A percentile compares a stretch with the other conserved stretches of the same genome.
These are phyloP conservation scores for Karalla daura DNA, from an alignment of 2,797 vertebrate genomes.

Conservation along the genomic window DNA sequence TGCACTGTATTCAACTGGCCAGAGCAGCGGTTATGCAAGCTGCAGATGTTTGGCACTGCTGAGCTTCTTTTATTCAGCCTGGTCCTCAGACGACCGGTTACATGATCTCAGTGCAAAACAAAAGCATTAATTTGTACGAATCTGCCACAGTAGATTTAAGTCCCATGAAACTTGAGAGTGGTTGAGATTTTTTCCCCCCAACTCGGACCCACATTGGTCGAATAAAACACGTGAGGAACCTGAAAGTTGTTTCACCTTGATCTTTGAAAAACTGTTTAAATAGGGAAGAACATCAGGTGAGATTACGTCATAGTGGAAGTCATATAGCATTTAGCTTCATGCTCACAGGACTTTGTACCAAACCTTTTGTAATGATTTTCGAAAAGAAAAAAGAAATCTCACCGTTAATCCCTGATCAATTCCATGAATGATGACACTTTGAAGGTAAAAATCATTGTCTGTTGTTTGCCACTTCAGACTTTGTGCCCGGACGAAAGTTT, in stretches of 20 bases:
- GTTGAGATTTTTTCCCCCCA: background rate
- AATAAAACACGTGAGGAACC: background rate
- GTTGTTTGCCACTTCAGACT: background rate
- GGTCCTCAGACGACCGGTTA: conserved; percentile 40
- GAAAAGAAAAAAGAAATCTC: background rate
- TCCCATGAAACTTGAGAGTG: conserved; percentile 16
- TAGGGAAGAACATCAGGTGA: background rate
- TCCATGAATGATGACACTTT: background rate
- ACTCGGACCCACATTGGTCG: background rate
- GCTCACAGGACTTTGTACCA: too few relatives aligned
- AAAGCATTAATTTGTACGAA: conserved; percentile 25
- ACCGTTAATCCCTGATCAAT: background rate
- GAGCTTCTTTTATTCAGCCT: conserved; percentile 43
- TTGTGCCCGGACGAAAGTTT: background rate
- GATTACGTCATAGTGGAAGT: too few relatives aligned
- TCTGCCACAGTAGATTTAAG: conserved; percentile 15
- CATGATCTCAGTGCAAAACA: conserved; percentile 56
- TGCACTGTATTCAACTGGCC: conserved; percentile 44
- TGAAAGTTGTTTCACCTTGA: background rate
- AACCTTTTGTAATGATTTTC: too few relatives aligned
- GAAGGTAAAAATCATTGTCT: background rate
- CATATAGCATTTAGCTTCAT: too few relatives aligned
- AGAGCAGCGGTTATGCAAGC: conserved; percentile 67
- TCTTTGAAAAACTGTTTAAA: too few relatives aligned
- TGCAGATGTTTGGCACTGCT: conserved; percentile 74